phyloP scores from a whole-genome alignment of 2,888 invertebrate genomes.

The Smittia aterrima region DNA sequence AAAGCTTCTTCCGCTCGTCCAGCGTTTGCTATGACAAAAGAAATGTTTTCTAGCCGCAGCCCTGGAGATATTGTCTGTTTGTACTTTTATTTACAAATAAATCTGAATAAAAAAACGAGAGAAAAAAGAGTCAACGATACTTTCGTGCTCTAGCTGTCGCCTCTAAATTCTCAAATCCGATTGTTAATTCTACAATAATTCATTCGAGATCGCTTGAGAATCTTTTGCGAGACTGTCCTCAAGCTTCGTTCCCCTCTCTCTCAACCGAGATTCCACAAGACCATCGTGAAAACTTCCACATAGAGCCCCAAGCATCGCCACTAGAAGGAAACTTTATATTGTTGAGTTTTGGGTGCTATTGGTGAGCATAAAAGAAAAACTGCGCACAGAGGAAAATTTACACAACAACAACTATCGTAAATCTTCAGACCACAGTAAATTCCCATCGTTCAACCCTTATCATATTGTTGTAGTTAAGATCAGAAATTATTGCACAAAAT shows the following conservation, averaged over 20 bases:
- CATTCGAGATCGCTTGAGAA: not conserved
- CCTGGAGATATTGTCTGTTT: not conserved
- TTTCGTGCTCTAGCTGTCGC: not conserved
- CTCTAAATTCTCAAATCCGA: slow-evolving; percentile 23
- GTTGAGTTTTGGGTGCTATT: slow-evolving; percentile 8
- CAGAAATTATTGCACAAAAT: slow-evolving; percentile 33
- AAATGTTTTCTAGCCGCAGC: not conserved
- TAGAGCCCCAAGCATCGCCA: not conserved
- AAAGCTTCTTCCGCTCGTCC: not conserved
- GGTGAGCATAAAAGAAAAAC: not conserved
- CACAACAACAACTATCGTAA: slow-evolving; percentile 33
- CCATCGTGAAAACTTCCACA: too few relatives aligned
- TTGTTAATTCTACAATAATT: slow-evolving; percentile 36
- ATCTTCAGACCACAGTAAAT: slow-evolving; percentile 35
- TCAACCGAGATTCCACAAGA: too few relatives aligned
- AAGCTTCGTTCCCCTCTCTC: too few relatives aligned
- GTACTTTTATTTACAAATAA: not conserved
- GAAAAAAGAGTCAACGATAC: too few relatives aligned
- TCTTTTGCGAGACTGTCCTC: not conserved
- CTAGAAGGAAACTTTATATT: not conserved
- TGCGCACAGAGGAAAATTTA: not conserved
- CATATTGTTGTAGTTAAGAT: slow-evolving; percentile 33
- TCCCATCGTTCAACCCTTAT: slow-evolving; percentile 29
- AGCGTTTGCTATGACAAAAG: not conserved
- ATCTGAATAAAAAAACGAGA: not conserved